phyloP scores from a whole-genome alignment of 2,113 vertebrate genomes.

The Chloebia gouldiae region DNA sequence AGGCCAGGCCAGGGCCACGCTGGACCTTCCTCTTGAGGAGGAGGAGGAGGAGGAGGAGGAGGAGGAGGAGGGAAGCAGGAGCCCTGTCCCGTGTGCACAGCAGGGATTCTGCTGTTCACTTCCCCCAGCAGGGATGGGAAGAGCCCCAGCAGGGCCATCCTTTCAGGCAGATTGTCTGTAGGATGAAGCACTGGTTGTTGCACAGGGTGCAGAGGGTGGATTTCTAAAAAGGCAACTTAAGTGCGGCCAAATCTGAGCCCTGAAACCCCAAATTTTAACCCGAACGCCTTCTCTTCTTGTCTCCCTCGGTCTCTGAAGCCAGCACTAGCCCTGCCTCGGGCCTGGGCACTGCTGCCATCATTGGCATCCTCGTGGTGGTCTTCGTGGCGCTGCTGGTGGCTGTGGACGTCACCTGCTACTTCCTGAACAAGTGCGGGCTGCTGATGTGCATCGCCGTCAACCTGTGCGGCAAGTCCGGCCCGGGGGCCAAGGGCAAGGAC shows the following conservation, averaged over 20 bases:
- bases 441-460: slow-evolving; percentile 98
- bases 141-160: background rate
- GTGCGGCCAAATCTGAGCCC: background rate
- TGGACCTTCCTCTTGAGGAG: background rate
- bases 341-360: slow-evolving; percentile 87
- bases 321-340: slow-evolving; percentile 78
- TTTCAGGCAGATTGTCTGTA: background rate
- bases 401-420: slow-evolving; percentile 96
- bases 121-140: accelerated
- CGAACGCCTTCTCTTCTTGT: background rate
- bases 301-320: slow-evolving; percentile 65
- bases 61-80: background rate
- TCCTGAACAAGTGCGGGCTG: slow-evolving; percentile 97
- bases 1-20: background rate
- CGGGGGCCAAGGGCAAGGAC: slow-evolving; percentile 89
- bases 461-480: slow-evolving; percentile 89
- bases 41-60: background rate
- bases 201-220: background rate
- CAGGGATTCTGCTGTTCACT: background rate
- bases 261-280: background rate
- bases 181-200: background rate
- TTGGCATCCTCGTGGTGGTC: slow-evolving; percentile 90
- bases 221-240: accelerated
- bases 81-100: background rate
- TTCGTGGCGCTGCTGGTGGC: slow-evolving; percentile 91